Evolutionary conservation across 2,888 invertebrate genomes (phyloP).

Genomic region (Mystacides longicornis): DNA sequence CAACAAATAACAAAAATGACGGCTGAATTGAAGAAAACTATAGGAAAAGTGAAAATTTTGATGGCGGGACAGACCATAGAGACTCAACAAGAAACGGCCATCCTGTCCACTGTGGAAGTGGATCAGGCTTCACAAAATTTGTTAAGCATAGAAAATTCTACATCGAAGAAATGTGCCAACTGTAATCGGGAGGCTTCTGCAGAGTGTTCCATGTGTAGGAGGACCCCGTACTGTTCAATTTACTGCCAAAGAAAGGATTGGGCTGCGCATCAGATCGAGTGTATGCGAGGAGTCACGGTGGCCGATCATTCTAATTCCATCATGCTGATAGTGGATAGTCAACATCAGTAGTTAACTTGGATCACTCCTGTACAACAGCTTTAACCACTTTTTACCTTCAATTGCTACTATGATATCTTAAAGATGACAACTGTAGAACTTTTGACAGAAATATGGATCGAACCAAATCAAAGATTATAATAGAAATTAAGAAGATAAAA

Average conservation of each 20-base stretch:
- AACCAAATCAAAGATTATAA: too few species aligned
- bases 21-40: constrained; percentile 61
- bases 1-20: constrained; percentile 59
- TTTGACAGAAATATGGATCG: too few species aligned
- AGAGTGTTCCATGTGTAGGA: constrained; percentile 78
- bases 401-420: too few species aligned
- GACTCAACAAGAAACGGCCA: constrained; percentile 56
- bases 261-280: constrained; percentile 80
- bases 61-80: constrained; percentile 53
- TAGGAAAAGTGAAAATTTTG: constrained; percentile 65
- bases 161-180: constrained; percentile 81
- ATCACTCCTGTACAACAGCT: too few species aligned
- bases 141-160: constrained; percentile 51
- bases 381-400: too few species aligned
- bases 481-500: too few species aligned
- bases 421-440: too few species aligned
- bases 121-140: constrained; percentile 47
- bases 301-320: constrained; percentile 55
- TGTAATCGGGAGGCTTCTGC: constrained; percentile 83
- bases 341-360: constrained; percentile 52
- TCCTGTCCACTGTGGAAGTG: constrained; percentile 61
- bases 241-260: constrained; percentile 89
- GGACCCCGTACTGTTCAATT: constrained; percentile 82
- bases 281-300: constrained; percentile 60
- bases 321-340: constrained; percentile 79